phyloP scores from a whole-genome alignment of 2,113 vertebrate species.

The Clarias magur region DNA sequence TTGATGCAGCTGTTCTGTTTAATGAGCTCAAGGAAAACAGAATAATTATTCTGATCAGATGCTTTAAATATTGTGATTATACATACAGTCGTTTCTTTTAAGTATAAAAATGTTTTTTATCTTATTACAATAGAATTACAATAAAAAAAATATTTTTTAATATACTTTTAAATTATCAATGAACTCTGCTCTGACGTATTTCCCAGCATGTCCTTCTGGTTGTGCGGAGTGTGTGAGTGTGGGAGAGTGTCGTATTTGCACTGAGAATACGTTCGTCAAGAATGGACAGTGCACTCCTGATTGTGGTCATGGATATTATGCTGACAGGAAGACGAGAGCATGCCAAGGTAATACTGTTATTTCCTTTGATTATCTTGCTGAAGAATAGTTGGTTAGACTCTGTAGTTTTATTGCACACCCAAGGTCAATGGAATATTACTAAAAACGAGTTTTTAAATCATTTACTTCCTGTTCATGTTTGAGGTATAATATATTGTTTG shows the following conservation, averaged over 20 bases:
- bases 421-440: not conserved
- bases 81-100: not conserved
- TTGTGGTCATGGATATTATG: constrained; percentile 80
- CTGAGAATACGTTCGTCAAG: constrained; percentile 73
- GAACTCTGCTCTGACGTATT: not conserved
- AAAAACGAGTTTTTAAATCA: not conserved
- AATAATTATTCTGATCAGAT: constrained; percentile 5
- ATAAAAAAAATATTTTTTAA: not conserved
- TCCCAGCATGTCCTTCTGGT: constrained; percentile 79
- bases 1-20: not conserved
- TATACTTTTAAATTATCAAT: not conserved
- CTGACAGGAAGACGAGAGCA: constrained; percentile 66
- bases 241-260: constrained; percentile 75
- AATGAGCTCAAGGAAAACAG: not conserved
- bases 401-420: not conserved
- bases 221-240: constrained; percentile 79
- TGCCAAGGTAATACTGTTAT: constrained; percentile 78
- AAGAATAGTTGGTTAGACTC: not conserved
- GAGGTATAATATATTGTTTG: not conserved
- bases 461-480: not conserved
- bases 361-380: not conserved
- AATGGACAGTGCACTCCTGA: constrained; percentile 76
- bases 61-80: not conserved
- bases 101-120: not conserved
- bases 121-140: not conserved